Percentiles rank a stretch among this genome's conserved stretches.
Conservation (phyloP, 2,797 vertebrate species). For the Australoheros facetus region DNA sequence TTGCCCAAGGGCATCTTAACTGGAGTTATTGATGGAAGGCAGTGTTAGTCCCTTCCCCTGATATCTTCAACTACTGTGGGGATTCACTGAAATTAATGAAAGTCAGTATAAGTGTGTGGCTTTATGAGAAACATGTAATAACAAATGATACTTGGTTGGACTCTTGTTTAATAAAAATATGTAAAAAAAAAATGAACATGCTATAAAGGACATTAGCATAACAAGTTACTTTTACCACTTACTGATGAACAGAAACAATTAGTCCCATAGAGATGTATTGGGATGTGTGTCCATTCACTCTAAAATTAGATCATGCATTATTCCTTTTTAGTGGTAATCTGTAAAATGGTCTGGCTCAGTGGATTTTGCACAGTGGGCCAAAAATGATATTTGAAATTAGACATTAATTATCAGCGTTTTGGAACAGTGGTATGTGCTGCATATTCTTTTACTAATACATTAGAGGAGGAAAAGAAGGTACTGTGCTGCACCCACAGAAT, state of each 20-base stretch:
- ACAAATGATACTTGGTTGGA: neutral
- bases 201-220: neutral
- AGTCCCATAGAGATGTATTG: neutral
- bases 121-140: neutral
- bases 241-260: neutral
- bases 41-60: conserved; percentile 37
- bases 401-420: conserved; percentile 1
- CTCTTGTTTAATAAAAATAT: neutral
- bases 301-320: conserved; percentile 10
- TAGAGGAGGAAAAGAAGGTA: neutral
- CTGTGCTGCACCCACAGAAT: neutral
- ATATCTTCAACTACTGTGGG: conserved; percentile 18
- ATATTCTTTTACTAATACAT: conserved; percentile 15
- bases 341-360: neutral
- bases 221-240: neutral
- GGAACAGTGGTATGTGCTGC: neutral
- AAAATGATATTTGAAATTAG: conserved; percentile 9
- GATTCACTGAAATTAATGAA: conserved; percentile 28
- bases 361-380: neutral
- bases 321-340: neutral
- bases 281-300: neutral
- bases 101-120: neutral
- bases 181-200: neutral
- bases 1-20: conserved; percentile 53
- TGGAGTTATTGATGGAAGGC: conserved; percentile 52